Conservation (phyloP, 2,888 invertebrate genomes). For the Ligdia adustata region DNA sequence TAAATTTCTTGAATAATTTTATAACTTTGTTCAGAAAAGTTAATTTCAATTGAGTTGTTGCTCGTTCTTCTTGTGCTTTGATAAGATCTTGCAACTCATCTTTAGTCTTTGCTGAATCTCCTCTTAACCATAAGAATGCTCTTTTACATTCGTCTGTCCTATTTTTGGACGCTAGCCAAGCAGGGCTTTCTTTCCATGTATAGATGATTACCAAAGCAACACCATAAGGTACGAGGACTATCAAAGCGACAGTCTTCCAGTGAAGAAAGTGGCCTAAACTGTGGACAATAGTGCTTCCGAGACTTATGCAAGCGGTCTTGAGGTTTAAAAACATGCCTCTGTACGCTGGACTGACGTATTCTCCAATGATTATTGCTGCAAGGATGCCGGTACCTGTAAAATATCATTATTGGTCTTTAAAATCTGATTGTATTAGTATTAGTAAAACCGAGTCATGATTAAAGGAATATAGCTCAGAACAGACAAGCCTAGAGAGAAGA, state of each 20-base stretch:
- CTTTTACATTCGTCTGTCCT: conserved; percentile 69
- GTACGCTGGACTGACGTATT: conserved; percentile 57
- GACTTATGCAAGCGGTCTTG: conserved; percentile 54
- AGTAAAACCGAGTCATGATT: no score
- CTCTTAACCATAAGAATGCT: conserved; percentile 79
- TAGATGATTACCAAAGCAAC: conserved; percentile 53
- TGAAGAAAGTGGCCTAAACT: conserved; percentile 44
- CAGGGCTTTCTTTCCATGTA: conserved; percentile 84
- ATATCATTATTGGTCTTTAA: no score
- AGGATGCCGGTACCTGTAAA: no score
- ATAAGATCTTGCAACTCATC: conserved; percentile 47
- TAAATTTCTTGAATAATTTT: conserved; percentile 28
- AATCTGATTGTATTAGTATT: no score
- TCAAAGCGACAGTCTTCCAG: conserved; percentile 54
- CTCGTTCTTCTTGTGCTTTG: conserved; percentile 41
- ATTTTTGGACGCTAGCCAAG: conserved; percentile 79
- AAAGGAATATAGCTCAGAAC: no score
- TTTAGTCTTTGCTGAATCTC: conserved; percentile 45
- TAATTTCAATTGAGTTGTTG: neutral
- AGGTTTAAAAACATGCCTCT: conserved; percentile 62
- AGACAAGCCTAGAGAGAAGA: no score
- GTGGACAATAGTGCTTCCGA: conserved; percentile 53
- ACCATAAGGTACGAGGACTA: conserved; percentile 45
- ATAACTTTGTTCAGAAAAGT: neutral
- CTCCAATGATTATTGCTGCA: conserved; percentile 61